Base-by-base conservation (phyloP, 2,888 invertebrate species). In the Pelosia muscerda region DNA sequence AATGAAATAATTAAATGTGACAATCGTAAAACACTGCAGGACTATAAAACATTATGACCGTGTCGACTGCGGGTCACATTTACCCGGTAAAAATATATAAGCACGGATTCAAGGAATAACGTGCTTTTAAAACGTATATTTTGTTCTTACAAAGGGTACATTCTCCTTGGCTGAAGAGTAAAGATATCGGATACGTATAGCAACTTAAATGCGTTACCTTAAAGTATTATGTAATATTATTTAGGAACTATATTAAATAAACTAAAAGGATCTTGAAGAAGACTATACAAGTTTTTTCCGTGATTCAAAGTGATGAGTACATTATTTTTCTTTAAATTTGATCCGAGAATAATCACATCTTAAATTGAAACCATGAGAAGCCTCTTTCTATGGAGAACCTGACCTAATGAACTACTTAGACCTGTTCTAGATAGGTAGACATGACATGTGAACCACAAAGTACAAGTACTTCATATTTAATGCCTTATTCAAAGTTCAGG, bases 1-100 rank as follows among this genome's bases (percentile, higher is more conserved):
- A 93, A 93, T 94, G 92, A 93, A 94, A 91, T 94, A 94, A 95
- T 94, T 95, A 94, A 94, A 94, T 90, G 92, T 90, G 94, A 93
- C 94, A 94, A 90, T 93, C 95, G 92, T 95, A 94, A 94, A 95
- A 91, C 92, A 93, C 88, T 86, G 89, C 82, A 80, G 76, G 75
- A 75, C 85, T 83, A 92, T 94, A 94, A 94, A 94, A 92, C 90
- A 92, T 92, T 89, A 92, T 87, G 84, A 87, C 90, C 87, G 84
- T 88, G 87, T 86, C 88, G 85, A 83, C 75, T 83, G 66, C 73
- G 83, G 85, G 83, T 85, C 87, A 87, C 82, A 88, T 87, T 86
- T 82, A 79, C 74, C 75, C 78, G 71, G 83, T 84, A 75, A 82
- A 83, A 84, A 81, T 75, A 75, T 81, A 81, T 81, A 74, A 74